Base-by-base conservation (phyloP, 2,888 invertebrate genomes). In the Sycophila texana region DNA sequence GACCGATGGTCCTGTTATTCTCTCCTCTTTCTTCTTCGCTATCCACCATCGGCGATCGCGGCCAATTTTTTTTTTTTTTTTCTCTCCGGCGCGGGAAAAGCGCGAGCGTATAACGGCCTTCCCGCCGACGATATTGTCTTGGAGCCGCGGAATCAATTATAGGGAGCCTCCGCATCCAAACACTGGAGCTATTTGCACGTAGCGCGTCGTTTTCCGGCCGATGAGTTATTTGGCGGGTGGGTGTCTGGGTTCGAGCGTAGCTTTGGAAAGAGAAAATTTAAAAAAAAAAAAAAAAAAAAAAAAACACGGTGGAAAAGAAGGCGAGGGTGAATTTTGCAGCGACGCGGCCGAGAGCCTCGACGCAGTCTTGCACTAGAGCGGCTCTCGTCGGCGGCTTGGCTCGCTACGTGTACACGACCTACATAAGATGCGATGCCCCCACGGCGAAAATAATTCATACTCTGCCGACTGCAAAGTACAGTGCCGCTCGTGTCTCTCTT, bases 371-470 rank as follows among this genome's bases (percentile, higher is more conserved):
- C 71, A 77, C 77, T 81, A 78, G 74, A 77, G 70, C 71, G 67
- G 65, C 76, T 55, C 63, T 61, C 76, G 12, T 55, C 61, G 20
- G 70, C 71, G 60, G 49, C 67, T 39, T 22, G 14, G 67, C 68
- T n/a, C 77, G 67, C 87, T 88, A 87, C 88, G 89, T 88, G 88
- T 88, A 89, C 88, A 89, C 90, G 90, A 90, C 90, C 90, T 90
- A 90, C 89, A 90, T 90, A 90, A 90, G 90, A 90, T 89, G 89
- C 89, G 89, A 89, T 90, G 90, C 90, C 88, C 90, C 89, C 89
- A 86, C 88, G 89, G 89, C 89, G 88, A 90, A 90, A 90, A 90
- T 90, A 90, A 90, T 90, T 89, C 89, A 89, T 89, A 88, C 84
- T 83, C 84, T 82, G 83, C 77, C 72, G 71, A 72, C 84, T 84